Evolutionary conservation across 2,113 vertebrate species (phyloP), one percentile per base, ranked within the genome.

Genomic region (Mobula birostris): DNA sequence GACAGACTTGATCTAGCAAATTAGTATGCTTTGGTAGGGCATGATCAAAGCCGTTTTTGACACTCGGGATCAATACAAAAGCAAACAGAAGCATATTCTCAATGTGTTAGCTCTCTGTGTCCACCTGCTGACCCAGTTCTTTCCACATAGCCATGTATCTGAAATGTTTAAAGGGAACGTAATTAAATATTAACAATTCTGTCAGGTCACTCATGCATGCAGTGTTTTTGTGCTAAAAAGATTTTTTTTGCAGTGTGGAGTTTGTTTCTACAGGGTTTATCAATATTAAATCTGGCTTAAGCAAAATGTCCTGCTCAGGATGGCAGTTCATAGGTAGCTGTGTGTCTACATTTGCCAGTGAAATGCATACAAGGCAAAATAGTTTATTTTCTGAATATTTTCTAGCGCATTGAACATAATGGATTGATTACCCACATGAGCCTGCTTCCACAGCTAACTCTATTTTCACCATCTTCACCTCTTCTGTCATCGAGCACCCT

Each of bases 1-100:
- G 97, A 98, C 98, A 98, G 98, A 98, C 98, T 98, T 98, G 98
- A 99, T 99, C 97, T 98, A 98, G 98, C 97, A 99, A 99, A 99
- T 99, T 99, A 99, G 98, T 98, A 98, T 98, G 98, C 98, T 98
- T 98, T 97, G 97, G 98, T 97, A 97, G 98, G 98, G 98, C 98
- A 97, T 80, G 97, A 98, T 98, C 98, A 98, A 98, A 98, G 98
- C 98, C 98, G 98, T 98, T 98, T 99, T 98, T 98, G 98, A 97
- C 98, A 98, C 97, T 97, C 97, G 96, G 96, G 98, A 98, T 99
- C 98, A 97, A 99, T 99, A 98, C 97, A 97, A 97, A 98, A 97
- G 97, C 97, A 97, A 97, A 97, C 96, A 96, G 97, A 98, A 98
- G 95, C 97, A 97, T 97, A 97, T 97, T 97, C 94, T 94, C 94